Evolutionary conservation across 1,140 invertebrate species (phyloP).

Genomic region (Drosophila lacteicornis): DNA sequence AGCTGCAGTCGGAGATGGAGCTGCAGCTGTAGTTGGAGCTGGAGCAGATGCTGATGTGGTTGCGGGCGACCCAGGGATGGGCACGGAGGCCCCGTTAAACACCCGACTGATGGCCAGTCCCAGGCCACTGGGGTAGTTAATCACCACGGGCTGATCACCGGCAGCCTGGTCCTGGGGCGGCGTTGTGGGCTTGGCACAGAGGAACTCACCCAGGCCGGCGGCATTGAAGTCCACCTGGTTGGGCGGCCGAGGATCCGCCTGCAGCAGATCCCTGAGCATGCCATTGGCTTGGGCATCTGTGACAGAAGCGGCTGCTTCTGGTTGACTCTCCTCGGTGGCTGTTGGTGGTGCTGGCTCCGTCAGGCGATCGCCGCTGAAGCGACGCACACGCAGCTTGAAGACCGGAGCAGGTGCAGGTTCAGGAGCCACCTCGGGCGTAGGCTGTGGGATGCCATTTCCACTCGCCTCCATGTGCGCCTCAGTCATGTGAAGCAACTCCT

Average conservation of each 20-base stretch:
- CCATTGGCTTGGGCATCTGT: constrained; percentile 8
- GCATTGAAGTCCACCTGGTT: constrained; percentile 33
- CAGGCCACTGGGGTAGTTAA: constrained; percentile 51
- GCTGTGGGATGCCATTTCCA: too few relatives aligned
- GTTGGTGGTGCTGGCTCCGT: background rate
- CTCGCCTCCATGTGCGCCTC: constrained; percentile 21
- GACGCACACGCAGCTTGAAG: constrained; percentile 62
- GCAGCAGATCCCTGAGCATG: constrained; percentile 36
- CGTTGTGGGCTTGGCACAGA: constrained; percentile 17
- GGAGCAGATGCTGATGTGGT: background rate
- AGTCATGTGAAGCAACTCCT: constrained; percentile 51
- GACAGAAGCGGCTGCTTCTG: too few relatives aligned
- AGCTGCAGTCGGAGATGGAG: background rate
- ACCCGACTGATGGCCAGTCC: constrained; percentile 53
- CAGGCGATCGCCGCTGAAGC: constrained; percentile 63
- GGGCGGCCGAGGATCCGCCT: constrained; percentile 36
- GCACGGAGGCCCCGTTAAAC: constrained; percentile 26
- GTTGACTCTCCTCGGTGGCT: background rate
- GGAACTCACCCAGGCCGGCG: constrained; percentile 39
- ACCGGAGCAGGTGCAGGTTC: background rate
- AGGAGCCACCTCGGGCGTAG: background rate
- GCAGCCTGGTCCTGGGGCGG: background rate
- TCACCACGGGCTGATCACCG: constrained; percentile 15
- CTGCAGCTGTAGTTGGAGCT: too few relatives aligned
- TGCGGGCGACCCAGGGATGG: background rate